Evolutionary conservation across 2,797 vertebrate species (phyloP).

Genomic region (Telmatherina bonti): DNA sequence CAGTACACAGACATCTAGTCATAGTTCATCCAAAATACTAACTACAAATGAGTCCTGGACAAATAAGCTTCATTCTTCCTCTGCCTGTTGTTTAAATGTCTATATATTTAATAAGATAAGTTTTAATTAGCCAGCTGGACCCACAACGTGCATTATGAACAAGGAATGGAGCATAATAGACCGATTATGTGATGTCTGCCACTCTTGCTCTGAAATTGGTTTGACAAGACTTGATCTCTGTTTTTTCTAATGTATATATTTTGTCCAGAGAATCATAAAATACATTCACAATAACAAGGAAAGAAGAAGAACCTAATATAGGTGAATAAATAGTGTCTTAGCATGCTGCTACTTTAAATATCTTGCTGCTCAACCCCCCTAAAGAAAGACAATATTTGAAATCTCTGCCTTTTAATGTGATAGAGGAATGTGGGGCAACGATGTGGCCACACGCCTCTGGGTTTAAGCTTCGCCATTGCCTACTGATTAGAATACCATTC

Average conservation of each 20-base stretch:
- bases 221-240: neutral
- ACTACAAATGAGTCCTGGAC: conserved; percentile 37
- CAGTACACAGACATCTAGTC: conserved; percentile 48
- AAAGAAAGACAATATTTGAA: conserved; percentile 46
- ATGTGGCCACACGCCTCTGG: conserved; percentile 69
- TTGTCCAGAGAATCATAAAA: neutral
- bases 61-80: conserved; percentile 40
- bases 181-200: conserved; percentile 8
- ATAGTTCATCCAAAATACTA: conserved; percentile 49
- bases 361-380: conserved; percentile 21
- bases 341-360: conserved; percentile 17
- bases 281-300: neutral
- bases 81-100: conserved; percentile 38
- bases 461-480: conserved; percentile 66
- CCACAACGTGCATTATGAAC: neutral
- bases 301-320: neutral
- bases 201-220: conserved; percentile 1
- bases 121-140: conserved; percentile 9
- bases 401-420: conserved; percentile 44
- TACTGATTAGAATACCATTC: conserved; percentile 74
- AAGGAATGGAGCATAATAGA: conserved; percentile 23
- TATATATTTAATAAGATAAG: conserved; percentile 34
- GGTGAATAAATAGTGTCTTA: conserved; percentile 1
- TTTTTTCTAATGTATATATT: neutral
- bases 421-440: conserved; percentile 64